Conservation (phyloP, 2,113 vertebrate genomes). For the Corythaixoides concolor region DNA sequence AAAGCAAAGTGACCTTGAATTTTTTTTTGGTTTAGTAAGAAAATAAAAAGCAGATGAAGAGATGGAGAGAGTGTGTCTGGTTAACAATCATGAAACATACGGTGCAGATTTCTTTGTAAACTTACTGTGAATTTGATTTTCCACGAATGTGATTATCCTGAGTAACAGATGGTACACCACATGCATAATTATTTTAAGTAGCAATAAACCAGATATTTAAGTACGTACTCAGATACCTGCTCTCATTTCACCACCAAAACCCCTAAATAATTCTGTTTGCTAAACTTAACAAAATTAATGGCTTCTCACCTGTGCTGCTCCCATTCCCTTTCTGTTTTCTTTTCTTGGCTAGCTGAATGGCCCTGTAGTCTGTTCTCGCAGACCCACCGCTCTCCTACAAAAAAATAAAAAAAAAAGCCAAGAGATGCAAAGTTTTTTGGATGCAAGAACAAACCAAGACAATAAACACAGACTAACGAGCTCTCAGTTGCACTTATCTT, state of each 20-base stretch:
- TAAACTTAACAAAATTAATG: not conserved
- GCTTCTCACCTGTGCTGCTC: slow-evolving; percentile 77
- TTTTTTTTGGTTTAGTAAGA: not conserved
- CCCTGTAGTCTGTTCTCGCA: slow-evolving; percentile 94
- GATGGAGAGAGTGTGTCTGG: not conserved
- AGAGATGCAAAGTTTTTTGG: slow-evolving; percentile 54
- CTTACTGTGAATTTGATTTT: not conserved
- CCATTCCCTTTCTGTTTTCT: slow-evolving; percentile 85
- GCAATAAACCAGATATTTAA: not conserved
- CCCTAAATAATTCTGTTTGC: not conserved
- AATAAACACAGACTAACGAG: not conserved
- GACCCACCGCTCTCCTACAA: slow-evolving; percentile 91
- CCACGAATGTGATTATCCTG: not conserved
- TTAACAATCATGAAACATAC: not conserved
- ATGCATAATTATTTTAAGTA: not conserved
- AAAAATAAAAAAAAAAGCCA: not conserved
- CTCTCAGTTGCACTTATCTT: not conserved
- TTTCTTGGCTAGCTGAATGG: slow-evolving; percentile 92
- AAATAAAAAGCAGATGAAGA: not conserved
- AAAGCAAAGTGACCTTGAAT: not conserved
- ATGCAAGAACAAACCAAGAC: not conserved
- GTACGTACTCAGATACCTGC: not conserved
- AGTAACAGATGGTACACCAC: not conserved
- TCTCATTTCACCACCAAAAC: not conserved
- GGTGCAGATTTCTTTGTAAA: not conserved